Base-by-base conservation (phyloP, 2,797 vertebrate genomes). In the Chloroceryle inda region DNA sequence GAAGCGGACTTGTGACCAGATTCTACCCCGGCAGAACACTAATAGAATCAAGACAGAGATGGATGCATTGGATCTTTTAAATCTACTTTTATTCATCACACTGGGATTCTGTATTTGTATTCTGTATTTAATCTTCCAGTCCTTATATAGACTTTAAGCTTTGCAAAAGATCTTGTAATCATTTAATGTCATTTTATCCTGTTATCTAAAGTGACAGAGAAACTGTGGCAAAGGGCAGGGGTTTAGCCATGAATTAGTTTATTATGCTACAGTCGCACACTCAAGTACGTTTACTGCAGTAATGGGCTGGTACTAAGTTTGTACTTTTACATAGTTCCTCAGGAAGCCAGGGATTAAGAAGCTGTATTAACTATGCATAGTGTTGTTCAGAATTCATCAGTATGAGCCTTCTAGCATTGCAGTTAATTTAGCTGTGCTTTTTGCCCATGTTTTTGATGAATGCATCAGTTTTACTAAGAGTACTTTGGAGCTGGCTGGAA, bases 401-500 rank as follows among this genome's bases (percentile, higher is more conserved):
- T 16, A 20, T 0, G 1, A 76, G 26, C 21, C 58, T 78, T 68
- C 77, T 68, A 68, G 69, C 19, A 49, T 20, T 1, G 0, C 42
- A 40, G 24, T 56, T 85, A 33, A 42, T 67, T 40, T 40, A 35
- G 31, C 73, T 72, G 31, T 47, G 45, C 11, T 59, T 94, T 94
- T 73, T 71, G 42, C 31, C 31, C 2, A 0, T 4, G 1, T 15
- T 69, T 85, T 44, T 75, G 38, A 13, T 52, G 31, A 71, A 49
- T 59, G 63, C 45, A 35, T 76, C 80, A 72, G 59, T 82, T 94
- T 86, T 66, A 68, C 80, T 92, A 96, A 94, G 58, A 97, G 96
- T 89, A 78, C 95, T 94, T 83, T 94, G 86, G 87, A 87, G 88
- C 83, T 95, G 95, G 90, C 72, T 81, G 92, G 81, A 69, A 96